These are phyloP conservation scores for Napeogenes inachia DNA, from an alignment of 2,888 invertebrate species.

Conservation along the genomic window DNA sequence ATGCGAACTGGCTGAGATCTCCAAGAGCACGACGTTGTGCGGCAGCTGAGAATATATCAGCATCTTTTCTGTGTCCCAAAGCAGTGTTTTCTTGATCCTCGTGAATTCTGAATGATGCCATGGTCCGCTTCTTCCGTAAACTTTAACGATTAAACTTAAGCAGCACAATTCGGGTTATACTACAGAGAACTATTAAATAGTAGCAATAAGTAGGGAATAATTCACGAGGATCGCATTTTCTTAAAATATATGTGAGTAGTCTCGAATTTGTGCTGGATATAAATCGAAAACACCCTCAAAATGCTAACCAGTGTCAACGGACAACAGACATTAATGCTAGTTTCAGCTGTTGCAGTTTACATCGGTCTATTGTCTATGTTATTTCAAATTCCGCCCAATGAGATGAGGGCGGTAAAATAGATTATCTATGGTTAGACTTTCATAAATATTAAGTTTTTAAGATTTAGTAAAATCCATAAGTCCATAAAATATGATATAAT, in stretches of 20 bases:
- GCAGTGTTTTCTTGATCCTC: conserved; percentile 86
- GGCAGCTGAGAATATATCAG: conserved; percentile 62
- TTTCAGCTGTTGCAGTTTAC: conserved; percentile 72
- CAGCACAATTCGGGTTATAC: conserved; percentile 41
- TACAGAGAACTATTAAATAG: conserved; percentile 45
- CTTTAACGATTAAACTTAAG: conserved; percentile 49
- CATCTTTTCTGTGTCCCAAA: conserved; percentile 72
- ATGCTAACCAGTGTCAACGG: conserved; percentile 64
- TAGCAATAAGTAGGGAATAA: conserved; percentile 39
- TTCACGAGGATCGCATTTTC: conserved; percentile 52
- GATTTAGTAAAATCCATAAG: too few relatives aligned
- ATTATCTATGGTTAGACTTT: conserved; percentile 13
- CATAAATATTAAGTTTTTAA: neutral
- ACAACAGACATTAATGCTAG: conserved; percentile 65
- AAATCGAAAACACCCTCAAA: conserved; percentile 60
- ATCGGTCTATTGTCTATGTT: conserved; percentile 55
- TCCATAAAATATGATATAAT: too few relatives aligned
- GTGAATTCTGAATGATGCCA: conserved; percentile 87
- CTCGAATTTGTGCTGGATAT: conserved; percentile 38
- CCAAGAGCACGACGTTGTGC: conserved; percentile 81
- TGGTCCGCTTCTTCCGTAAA: conserved; percentile 69
- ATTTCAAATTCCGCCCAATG: conserved; percentile 65
- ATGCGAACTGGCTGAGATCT: conserved; percentile 78
- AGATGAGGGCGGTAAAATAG: conserved; percentile 10
- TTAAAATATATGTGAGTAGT: conserved; percentile 48